Evolutionary conservation across 2,888 invertebrate genomes (phyloP), one percentile per base, ranked within the genome.

Genomic region (Drosophila pseudotalamancana): DNA sequence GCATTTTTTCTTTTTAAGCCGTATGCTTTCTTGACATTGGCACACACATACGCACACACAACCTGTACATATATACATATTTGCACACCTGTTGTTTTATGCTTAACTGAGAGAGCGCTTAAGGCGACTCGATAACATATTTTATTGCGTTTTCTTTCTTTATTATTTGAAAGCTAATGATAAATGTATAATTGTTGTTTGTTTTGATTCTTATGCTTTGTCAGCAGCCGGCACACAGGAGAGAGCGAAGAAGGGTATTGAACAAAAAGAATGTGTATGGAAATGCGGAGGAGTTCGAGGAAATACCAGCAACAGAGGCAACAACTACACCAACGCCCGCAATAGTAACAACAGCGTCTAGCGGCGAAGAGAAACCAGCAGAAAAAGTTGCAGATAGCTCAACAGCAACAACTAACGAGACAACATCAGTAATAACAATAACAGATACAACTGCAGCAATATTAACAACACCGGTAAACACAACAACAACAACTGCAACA

Each of bases 151-250:
- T 43, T 29, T 6, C 2, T 12, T 16, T 12, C 23, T n/a, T 40
- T 0, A 31, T 29, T 45, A 5, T n/a, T n/a, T n/a, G n/a, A n/a
- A n/a, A n/a, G n/a, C n/a, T n/a, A n/a, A n/a, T n/a, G n/a, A 2
- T n/a, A 18, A 37, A 39, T 6, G 6, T 18, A 8, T 32, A 21
- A 21, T 21, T 8, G 6, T 12, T 27, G 31, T 42, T 9, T 48
- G 21, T 19, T 48, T 31, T 21, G 0, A n/a, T 56, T 19, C 6
- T 14, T n/a, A n/a, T 50, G 12, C 16, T 18, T 73, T 57, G 61
- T 31, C 70, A 80, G 87, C 73, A 73, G 25, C 67, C 63, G 43
- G 39, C 54, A 43, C 67, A 64, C 78, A 62, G 74, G 81, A 76
- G 67, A 72, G 66, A 62, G 34, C 77, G 70, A 80, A 84, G 62